phyloP scores from a whole-genome alignment of 1,140 invertebrate species.

The Bombus superbus region DNA sequence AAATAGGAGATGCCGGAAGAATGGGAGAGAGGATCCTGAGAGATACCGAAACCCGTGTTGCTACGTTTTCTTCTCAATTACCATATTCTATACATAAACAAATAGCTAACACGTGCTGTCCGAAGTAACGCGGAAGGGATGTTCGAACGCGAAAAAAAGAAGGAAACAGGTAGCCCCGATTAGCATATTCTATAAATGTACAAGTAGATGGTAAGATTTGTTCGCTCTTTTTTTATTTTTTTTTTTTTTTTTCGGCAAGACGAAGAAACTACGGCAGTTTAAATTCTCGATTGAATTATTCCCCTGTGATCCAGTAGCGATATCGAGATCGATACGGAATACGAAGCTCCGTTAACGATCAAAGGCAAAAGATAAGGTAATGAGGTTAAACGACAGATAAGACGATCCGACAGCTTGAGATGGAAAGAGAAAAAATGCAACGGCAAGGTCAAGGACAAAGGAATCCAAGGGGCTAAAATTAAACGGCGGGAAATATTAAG shows the following conservation, averaged over 20 bases:
- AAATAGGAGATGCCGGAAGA: too few species aligned
- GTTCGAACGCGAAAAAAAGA: too few species aligned
- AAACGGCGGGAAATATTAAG: background rate
- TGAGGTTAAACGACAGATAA: background rate
- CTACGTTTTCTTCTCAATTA: background rate
- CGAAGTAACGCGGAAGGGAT: background rate
- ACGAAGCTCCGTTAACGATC: background rate
- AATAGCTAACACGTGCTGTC: background rate
- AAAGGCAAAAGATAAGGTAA: background rate
- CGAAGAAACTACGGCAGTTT: background rate
- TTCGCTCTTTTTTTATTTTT: background rate
- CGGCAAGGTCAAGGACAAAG: background rate
- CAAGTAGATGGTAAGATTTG: background rate
- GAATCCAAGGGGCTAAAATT: background rate
- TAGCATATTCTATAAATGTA: conserved; percentile 18
- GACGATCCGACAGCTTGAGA: background rate
- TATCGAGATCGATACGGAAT: background rate
- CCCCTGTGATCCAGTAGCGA: background rate
- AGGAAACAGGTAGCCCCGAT: background rate
- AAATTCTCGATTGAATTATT: background rate
- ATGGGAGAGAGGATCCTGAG: too few species aligned
- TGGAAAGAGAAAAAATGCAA: background rate
- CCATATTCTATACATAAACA: conserved; percentile 22
- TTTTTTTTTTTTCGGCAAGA: background rate
- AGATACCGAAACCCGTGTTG: background rate